Conservation (phyloP, 2,888 invertebrate genomes). For the Dioctria linearis region DNA sequence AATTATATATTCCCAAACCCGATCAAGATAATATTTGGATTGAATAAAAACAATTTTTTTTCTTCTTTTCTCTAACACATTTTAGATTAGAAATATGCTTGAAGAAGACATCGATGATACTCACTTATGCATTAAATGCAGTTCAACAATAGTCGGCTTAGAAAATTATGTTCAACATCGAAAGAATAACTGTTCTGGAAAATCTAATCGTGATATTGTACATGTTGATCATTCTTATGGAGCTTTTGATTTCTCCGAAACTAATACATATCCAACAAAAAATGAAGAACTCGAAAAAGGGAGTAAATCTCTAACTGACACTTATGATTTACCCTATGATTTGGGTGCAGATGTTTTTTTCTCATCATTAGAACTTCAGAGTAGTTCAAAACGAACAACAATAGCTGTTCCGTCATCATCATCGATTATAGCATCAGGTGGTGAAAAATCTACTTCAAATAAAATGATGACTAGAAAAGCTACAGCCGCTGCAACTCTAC, state of each 20-base stretch:
- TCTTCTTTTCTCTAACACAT: too few species aligned
- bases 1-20: too few species aligned
- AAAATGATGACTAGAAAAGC: slow-evolving; percentile 71
- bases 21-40: too few species aligned
- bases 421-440: slow-evolving; percentile 69
- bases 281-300: slow-evolving; percentile 65
- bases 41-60: too few species aligned
- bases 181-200: slow-evolving; percentile 77
- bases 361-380: slow-evolving; percentile 84
- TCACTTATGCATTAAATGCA: slow-evolving; percentile 91
- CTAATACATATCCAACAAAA: slow-evolving; percentile 56
- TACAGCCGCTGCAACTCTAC: slow-evolving; percentile 68
- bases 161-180: slow-evolving; percentile 89
- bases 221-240: slow-evolving; percentile 64
- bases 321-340: slow-evolving; percentile 73
- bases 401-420: slow-evolving; percentile 35
- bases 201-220: slow-evolving; percentile 63
- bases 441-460: slow-evolving; percentile 65
- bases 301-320: slow-evolving; percentile 65
- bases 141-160: slow-evolving; percentile 85
- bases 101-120: slow-evolving; percentile 84
- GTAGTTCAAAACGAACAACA: slow-evolving; percentile 74
- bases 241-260: slow-evolving; percentile 64
- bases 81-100: slow-evolving; percentile 59
- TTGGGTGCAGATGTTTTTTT: slow-evolving; percentile 90